Percentiles rank a stretch among this genome's conserved stretches.
Evolutionary conservation across 2,113 vertebrate species (phyloP).

Genomic region (Elgaria multicarinata): DNA sequence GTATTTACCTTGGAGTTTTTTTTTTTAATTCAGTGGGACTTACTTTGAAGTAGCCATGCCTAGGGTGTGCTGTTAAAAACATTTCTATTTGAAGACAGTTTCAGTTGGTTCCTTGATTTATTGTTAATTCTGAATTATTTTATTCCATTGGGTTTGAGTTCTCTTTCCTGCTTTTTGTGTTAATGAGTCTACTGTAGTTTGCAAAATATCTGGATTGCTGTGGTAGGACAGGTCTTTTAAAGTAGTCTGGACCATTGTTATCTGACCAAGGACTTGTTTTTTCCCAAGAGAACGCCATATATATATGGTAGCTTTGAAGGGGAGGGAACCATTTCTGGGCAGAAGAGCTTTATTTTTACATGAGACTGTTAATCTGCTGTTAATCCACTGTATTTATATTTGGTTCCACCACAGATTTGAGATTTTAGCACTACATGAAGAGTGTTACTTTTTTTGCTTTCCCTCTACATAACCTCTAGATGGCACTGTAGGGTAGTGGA

Average conservation of each 20-base stretch:
- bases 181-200: background rate
- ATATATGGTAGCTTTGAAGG: constrained; percentile 33
- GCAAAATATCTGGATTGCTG: constrained; percentile 29
- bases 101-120: background rate
- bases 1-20: background rate
- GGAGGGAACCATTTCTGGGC: background rate
- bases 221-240: constrained; percentile 29
- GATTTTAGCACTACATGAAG: too few species aligned
- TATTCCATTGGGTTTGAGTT: constrained; percentile 14
- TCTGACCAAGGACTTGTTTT: background rate
- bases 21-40: background rate
- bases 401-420: too few species aligned
- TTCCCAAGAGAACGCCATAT: background rate
- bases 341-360: too few species aligned
- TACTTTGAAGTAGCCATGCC: too few species aligned
- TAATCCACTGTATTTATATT: too few species aligned
- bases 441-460: too few species aligned
- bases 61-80: background rate
- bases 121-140: constrained; percentile 13
- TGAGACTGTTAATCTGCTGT: too few species aligned
- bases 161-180: constrained; percentile 15
- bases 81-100: background rate
- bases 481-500: too few species aligned
- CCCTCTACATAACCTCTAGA: too few species aligned
- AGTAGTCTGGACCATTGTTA: constrained; percentile 24